Evolutionary conservation across 2,113 vertebrate species (phyloP).

Genomic region (Deroptyus accipitrinus): DNA sequence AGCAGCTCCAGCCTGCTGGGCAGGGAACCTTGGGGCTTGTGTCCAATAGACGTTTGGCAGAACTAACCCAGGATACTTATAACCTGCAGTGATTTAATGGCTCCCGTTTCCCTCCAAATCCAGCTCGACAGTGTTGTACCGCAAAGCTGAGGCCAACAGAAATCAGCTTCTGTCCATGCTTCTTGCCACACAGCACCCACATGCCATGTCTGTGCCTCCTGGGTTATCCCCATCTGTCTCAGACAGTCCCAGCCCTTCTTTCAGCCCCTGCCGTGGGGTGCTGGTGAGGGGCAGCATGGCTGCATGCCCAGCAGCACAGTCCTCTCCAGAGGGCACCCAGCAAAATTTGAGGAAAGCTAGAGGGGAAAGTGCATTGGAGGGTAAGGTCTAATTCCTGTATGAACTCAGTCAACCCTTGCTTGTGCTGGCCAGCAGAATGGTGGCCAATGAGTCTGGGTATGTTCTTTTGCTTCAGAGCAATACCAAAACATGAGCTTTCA

Average conservation of each 20-base stretch:
- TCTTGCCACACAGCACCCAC: neutral
- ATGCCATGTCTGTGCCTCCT: neutral
- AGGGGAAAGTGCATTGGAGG: neutral
- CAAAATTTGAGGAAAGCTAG: neutral
- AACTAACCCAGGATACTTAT: neutral
- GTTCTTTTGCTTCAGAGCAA: neutral
- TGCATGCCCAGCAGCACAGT: neutral
- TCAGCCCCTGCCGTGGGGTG: neutral
- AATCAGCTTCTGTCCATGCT: neutral
- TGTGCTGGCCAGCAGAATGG: neutral
- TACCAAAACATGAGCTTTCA: neutral
- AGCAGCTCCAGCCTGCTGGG: neutral
- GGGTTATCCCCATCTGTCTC: neutral
- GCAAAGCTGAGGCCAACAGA: neutral
- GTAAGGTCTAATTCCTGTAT: neutral
- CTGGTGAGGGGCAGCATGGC: neutral
- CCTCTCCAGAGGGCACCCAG: neutral
- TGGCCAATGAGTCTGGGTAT: neutral
- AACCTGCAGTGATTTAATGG: neutral
- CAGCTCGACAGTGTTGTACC: rapidly evolving
- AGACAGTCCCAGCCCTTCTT: neutral
- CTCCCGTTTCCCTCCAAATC: neutral
- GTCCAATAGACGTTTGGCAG: neutral
- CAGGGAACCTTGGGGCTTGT: neutral
- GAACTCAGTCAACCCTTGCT: neutral